Conservation (phyloP, 2,113 vertebrate species). For the Glareola pratincola region DNA sequence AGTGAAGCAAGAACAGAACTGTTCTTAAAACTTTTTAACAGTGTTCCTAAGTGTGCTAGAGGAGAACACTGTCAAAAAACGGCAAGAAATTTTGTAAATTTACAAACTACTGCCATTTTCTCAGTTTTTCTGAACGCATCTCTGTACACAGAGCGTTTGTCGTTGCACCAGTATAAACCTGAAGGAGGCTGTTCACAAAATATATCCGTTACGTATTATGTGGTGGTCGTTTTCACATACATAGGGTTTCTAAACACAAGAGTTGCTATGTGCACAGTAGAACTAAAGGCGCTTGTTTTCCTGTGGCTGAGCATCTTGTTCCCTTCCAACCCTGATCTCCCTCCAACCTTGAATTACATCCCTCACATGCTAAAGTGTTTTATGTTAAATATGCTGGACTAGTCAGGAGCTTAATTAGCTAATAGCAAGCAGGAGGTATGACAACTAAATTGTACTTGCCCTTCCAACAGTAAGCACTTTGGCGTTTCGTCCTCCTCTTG, state of each 20-base stretch:
- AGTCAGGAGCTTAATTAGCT: neutral
- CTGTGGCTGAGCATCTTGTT: neutral
- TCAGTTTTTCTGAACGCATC: neutral
- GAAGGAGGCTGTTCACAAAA: neutral
- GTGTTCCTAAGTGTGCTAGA: neutral
- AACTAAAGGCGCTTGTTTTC: neutral
- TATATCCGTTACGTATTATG: rapidly evolving
- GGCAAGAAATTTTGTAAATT: neutral
- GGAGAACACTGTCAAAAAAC: neutral
- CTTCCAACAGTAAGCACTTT: neutral
- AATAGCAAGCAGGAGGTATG: neutral
- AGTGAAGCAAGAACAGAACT: neutral
- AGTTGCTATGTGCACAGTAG: neutral
- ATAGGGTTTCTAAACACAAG: neutral
- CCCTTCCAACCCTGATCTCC: neutral
- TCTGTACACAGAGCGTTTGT: neutral
- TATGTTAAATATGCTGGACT: neutral
- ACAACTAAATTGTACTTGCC: neutral
- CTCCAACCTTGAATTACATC: neutral
- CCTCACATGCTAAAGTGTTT: neutral
- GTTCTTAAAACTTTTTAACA: neutral
- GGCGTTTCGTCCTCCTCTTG: neutral
- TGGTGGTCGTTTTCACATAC: neutral
- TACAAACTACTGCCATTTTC: neutral
- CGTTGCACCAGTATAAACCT: neutral